These are phyloP conservation scores for Leptodon cayanensis DNA, from an alignment of 2,797 vertebrate species.

Conservation along the genomic window DNA sequence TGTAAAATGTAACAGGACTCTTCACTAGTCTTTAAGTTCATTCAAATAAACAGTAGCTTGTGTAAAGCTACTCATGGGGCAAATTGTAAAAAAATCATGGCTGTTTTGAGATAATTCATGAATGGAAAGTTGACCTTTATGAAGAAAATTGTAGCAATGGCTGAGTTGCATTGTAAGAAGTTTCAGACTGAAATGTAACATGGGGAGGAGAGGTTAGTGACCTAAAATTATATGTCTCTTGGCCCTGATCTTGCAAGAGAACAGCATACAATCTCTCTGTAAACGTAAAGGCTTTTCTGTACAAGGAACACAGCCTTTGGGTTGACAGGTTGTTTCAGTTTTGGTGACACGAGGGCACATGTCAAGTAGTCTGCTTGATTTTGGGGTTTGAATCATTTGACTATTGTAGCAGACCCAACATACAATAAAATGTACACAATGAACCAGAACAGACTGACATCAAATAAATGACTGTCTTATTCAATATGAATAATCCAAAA, in stretches of 20 bases:
- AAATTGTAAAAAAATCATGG: background rate
- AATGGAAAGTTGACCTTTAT: background rate
- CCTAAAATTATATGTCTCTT: background rate
- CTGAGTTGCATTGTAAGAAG: background rate
- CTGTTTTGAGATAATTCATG: background rate
- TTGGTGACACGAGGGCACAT: background rate
- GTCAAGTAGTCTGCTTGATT: background rate
- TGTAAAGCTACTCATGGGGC: background rate
- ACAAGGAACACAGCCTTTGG: background rate
- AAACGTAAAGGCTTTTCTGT: background rate
- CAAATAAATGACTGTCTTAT: background rate
- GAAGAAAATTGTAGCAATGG: background rate
- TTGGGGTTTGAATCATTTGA: background rate
- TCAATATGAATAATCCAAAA: background rate
- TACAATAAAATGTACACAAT: background rate
- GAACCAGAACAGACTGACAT: background rate
- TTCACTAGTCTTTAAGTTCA: background rate
- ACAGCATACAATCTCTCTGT: background rate
- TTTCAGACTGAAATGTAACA: background rate
- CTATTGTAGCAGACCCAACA: background rate
- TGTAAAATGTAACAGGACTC: background rate
- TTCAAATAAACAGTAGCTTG: background rate
- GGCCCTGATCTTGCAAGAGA: background rate
- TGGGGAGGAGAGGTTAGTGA: background rate
- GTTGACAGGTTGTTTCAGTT: background rate